A percentile compares a stretch with the other conserved stretches of the same genome.
Conservation (phyloP, 2,797 vertebrate genomes). For the Petrocephalus schoutedeni region DNA sequence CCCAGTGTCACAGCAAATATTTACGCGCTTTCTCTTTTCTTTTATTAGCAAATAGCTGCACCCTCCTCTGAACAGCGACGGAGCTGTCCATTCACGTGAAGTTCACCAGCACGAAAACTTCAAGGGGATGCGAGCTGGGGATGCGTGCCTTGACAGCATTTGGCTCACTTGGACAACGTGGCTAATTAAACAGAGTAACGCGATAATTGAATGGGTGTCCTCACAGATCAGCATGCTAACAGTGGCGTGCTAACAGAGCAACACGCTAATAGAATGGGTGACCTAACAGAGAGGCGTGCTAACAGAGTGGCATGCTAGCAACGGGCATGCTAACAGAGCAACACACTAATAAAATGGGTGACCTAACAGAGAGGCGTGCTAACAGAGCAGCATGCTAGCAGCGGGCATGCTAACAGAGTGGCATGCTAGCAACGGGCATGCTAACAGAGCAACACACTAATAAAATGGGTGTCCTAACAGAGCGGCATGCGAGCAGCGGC, state of each 20-base stretch:
- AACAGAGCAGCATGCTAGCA: background rate
- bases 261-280: background rate
- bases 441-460: background rate
- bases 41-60: conserved; percentile 9
- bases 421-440: no score
- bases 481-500: background rate
- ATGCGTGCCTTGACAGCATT: background rate
- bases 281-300: background rate
- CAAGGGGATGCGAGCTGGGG: background rate
- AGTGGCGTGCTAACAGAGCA: background rate
- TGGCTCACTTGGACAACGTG: background rate
- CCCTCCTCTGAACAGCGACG: background rate
- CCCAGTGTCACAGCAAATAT: background rate
- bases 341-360: no score
- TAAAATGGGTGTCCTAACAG: background rate
- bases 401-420: background rate
- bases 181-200: background rate
- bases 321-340: background rate
- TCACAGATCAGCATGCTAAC: background rate
- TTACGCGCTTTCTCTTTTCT: background rate
- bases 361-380: background rate
- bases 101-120: background rate
- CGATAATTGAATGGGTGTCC: background rate
- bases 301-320: background rate
- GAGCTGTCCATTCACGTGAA: background rate